Evolutionary conservation across 2,113 vertebrate genomes (phyloP).

Genomic region (Spheniscus mendiculus): DNA sequence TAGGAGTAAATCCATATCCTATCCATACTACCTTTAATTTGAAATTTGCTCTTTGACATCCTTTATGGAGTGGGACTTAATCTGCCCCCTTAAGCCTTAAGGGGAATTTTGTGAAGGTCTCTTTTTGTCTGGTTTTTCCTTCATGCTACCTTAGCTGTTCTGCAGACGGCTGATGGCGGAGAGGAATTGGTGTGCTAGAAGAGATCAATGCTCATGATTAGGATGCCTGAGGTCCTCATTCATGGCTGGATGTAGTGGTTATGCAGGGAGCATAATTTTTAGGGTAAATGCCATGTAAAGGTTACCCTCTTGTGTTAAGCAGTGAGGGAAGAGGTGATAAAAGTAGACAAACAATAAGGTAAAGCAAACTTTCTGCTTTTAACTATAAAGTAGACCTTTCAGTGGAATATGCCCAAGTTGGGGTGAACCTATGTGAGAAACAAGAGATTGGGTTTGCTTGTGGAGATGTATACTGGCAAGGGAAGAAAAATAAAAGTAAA

Average conservation of each 20-base stretch:
- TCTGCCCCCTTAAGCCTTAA: not conserved
- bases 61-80: not conserved
- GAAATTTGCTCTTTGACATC: not conserved
- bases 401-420: not conserved
- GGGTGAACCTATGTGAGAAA: not conserved
- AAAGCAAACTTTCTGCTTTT: not conserved
- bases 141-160: not conserved
- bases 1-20: not conserved
- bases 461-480: not conserved
- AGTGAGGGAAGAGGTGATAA: not conserved
- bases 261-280: not conserved
- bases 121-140: not conserved
- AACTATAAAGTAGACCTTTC: not conserved
- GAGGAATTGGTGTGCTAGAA: not conserved
- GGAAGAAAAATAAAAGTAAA: not conserved
- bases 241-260: not conserved
- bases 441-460: not conserved
- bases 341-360: not conserved
- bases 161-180: not conserved
- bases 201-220: not conserved
- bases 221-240: not conserved
- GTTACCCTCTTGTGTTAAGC: not conserved
- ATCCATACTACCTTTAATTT: not conserved
- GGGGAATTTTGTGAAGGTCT: not conserved
- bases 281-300: not conserved